phyloP scores from a whole-genome alignment of 2,113 vertebrate species.

The Puma concolor region DNA sequence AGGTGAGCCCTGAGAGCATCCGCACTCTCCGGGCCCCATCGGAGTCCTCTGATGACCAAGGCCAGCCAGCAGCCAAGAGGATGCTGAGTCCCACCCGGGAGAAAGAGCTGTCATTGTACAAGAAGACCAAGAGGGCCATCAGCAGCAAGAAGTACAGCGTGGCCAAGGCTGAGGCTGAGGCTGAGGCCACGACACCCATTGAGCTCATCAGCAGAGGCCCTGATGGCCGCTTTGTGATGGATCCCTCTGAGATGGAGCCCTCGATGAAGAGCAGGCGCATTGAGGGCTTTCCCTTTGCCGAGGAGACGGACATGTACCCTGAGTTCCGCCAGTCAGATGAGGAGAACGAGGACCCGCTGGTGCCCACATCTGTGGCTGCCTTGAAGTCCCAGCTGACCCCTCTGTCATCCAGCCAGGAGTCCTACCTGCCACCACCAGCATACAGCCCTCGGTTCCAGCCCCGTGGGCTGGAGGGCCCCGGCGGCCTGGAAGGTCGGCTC shows the following conservation, averaged over 20 bases:
- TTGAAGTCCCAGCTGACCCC: conserved; percentile 97
- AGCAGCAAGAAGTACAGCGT: conserved; percentile 99
- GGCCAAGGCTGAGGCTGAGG: conserved; percentile 94
- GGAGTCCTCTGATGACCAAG: conserved; percentile 94
- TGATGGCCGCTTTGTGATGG: conserved; percentile 97
- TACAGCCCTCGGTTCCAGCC: conserved; percentile 97
- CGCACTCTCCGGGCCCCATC: conserved; percentile 95
- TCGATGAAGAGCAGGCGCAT: conserved; percentile 93
- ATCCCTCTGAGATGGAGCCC: conserved; percentile 90
- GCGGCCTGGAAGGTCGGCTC: conserved; percentile 91
- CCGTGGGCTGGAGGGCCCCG: conserved; percentile 93
- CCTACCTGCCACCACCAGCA: conserved; percentile 98
- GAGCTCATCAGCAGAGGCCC: conserved; percentile 98
- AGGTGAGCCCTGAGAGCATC: conserved; percentile 98
- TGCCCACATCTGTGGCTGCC: conserved; percentile 94
- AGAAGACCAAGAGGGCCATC: conserved; percentile 99
- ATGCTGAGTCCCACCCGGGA: conserved; percentile 95
- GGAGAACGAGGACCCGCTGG: conserved; percentile 96
- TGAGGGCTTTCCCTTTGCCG: conserved; percentile 98
- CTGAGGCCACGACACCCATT: conserved; percentile 96
- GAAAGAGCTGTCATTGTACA: conserved; percentile 97
- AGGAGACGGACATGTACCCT: conserved; percentile 99
- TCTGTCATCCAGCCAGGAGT: conserved; percentile 98
- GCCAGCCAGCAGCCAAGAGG: conserved; percentile 92
- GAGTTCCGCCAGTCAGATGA: conserved; percentile 99